These are phyloP conservation scores for Petromus typicus DNA, from an alignment of 2,113 vertebrate genomes.

Conservation along the genomic window DNA sequence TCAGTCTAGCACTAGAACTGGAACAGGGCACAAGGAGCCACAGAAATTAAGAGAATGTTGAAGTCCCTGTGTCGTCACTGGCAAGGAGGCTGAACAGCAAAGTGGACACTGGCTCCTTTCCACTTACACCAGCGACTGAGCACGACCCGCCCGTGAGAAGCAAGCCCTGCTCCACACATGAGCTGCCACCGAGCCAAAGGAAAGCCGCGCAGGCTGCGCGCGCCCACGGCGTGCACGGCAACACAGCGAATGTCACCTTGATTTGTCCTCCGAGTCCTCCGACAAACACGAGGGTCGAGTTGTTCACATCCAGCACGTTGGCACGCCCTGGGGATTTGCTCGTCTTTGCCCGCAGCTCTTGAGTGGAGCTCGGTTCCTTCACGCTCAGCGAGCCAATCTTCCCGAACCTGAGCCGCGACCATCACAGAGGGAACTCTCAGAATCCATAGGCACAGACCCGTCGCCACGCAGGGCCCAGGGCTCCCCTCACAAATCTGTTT, in stretches of 20 bases:
- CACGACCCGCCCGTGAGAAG: background rate
- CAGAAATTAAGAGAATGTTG: background rate
- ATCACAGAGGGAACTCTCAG: background rate
- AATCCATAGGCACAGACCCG: background rate
- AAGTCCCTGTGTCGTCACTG: background rate
- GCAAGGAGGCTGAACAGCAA: background rate
- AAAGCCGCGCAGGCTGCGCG: background rate
- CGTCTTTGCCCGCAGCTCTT: constrained; percentile 85
- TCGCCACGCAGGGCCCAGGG: background rate
- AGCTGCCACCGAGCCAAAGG: background rate
- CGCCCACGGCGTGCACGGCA: background rate
- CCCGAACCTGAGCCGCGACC: constrained; percentile 90
- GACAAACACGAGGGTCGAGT: constrained; percentile 90
- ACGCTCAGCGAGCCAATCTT: constrained; percentile 90
- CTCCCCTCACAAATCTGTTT: background rate
- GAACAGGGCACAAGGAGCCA: background rate
- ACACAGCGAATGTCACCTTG: constrained; percentile 87
- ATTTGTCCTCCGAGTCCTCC: constrained; percentile 92
- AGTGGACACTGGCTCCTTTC: background rate
- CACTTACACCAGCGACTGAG: background rate
- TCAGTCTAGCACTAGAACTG: background rate
- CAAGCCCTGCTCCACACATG: background rate
- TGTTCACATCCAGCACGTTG: constrained; percentile 90
- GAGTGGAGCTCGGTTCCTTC: constrained; percentile 88
- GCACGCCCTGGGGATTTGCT: constrained; percentile 88